Evolutionary conservation across 2,797 vertebrate genomes (phyloP).

Genomic region (Centroberyx gerrardi): DNA sequence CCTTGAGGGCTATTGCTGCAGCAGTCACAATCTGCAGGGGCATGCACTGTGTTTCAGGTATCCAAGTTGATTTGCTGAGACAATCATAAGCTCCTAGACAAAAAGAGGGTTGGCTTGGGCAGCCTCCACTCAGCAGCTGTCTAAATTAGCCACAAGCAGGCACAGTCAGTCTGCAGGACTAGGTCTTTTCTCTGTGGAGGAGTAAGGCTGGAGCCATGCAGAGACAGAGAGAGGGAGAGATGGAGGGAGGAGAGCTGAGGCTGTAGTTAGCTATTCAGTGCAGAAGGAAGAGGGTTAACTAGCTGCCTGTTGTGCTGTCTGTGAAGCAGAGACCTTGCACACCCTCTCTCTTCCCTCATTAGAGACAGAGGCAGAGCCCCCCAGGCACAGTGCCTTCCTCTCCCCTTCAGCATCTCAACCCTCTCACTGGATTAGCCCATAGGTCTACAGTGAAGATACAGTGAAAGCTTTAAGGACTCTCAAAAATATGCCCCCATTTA

Average conservation of each 20-base stretch:
- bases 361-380: constrained; percentile 63
- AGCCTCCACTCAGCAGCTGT: constrained; percentile 58
- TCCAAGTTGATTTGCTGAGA: constrained; percentile 71
- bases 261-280: constrained; percentile 33
- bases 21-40: constrained; percentile 58
- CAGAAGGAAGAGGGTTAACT: constrained; percentile 63
- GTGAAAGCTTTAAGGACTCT: constrained; percentile 49
- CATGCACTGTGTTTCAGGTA: constrained; percentile 63
- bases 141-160: constrained; percentile 69
- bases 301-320: constrained; percentile 67
- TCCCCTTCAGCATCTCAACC: constrained; percentile 59
- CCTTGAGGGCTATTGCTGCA: constrained; percentile 47
- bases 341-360: constrained; percentile 73
- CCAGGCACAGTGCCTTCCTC: constrained; percentile 57
- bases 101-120: constrained; percentile 33
- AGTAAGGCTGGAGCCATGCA: constrained; percentile 32
- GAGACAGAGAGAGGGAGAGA: constrained; percentile 4
- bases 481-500: constrained; percentile 45
- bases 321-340: constrained; percentile 64
- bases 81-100: constrained; percentile 69
- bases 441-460: constrained; percentile 48
- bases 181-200: constrained; percentile 43
- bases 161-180: constrained; percentile 49
- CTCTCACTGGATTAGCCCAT: constrained; percentile 71
- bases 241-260: constrained; percentile 40